Evolutionary conservation across 2,797 vertebrate species (phyloP), one percentile per base, ranked within the genome.

Genomic region (Cynodonichthys magdalenae): DNA sequence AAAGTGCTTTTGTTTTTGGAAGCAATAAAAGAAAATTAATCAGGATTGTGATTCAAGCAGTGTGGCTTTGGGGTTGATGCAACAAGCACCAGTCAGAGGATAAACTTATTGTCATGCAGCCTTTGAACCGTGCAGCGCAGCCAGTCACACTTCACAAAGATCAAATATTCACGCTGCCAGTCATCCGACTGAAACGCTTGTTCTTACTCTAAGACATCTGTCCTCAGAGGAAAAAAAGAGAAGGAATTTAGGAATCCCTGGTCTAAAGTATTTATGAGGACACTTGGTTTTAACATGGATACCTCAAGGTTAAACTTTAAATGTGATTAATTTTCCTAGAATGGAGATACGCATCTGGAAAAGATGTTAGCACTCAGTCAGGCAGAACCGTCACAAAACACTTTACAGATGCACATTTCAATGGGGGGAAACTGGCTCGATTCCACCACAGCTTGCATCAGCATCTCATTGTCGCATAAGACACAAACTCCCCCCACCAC

Each of bases 21-120:
- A 69, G 77, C 48, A 58, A 60, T 29, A 27, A 75, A 81, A 82
- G 51, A 67, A 34, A 42, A n/a, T 11, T 59, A 81, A 83, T 82
- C 72, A 71, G 57, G 64, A 57, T 44, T 18, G 4, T n/a, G 69
- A 72, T 85, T 91, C 81, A 88, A 82, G 86, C 77, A 41, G 69
- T 63, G 52, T 67, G 72, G 66, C 77, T 64, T 58, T 54, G 50
- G 61, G 78, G 86, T 90, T 90, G 90, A 91, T 28, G 90, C 89
- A 91, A 92, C 88, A 87, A 71, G 82, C 81, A 74, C 47, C 57
- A 79, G 54, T 69, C 19, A 10, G 69, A 77, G 60, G 74, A 60
- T 85, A 45, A 90, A 77, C 59, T 28, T 41, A 84, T 90, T 86
- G 72, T 76, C 80, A 89, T 90, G 83, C 89, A 80, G 57, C 71